phyloP scores from a whole-genome alignment of 2,113 vertebrate genomes.

The Ranitomeya imitator region DNA sequence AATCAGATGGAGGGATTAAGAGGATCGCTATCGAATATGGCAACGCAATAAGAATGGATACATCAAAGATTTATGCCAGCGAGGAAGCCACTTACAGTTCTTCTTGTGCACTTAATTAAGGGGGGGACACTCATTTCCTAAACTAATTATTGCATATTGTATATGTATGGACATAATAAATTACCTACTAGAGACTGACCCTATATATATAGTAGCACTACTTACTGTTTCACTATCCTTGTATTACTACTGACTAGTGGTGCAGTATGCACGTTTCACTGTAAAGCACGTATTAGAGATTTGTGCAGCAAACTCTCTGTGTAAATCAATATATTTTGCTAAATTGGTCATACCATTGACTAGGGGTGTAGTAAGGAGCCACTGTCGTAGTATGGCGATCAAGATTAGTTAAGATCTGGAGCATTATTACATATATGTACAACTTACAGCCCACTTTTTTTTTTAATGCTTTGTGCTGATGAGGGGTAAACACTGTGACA shows the following conservation, averaged over 20 bases:
- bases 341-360: too few relatives aligned
- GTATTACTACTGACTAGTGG: too few relatives aligned
- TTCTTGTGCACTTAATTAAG: background rate
- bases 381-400: background rate
- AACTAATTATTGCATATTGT: background rate
- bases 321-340: too few relatives aligned
- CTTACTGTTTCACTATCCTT: too few relatives aligned
- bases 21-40: background rate
- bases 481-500: too few relatives aligned
- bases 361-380: background rate
- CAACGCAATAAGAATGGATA: slow-evolving; percentile 7
- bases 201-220: too few relatives aligned
- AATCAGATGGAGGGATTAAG: slow-evolving; percentile 6
- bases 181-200: background rate
- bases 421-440: background rate
- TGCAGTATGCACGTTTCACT: too few relatives aligned
- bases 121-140: background rate
- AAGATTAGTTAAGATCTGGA: background rate
- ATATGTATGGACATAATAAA: background rate
- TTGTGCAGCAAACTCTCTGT: background rate
- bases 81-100: background rate
- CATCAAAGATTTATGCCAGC: background rate
- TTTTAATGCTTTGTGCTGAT: too few relatives aligned
- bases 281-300: background rate
- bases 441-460: background rate